These are phyloP conservation scores for Volucella inflata DNA, from an alignment of 2,888 invertebrate genomes.

Conservation along the genomic window DNA sequence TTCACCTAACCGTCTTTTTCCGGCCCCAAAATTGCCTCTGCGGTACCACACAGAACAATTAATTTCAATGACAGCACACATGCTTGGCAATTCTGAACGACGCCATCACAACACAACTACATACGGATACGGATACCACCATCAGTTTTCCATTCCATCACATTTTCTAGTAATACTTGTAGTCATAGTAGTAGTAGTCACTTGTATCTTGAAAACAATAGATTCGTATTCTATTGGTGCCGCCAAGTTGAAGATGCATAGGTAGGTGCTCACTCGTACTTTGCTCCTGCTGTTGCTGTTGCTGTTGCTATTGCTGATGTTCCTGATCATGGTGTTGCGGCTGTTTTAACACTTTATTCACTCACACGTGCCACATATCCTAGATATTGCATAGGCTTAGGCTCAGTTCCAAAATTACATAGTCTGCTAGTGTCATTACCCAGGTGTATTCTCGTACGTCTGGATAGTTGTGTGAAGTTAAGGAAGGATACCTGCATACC, in stretches of 20 bases:
- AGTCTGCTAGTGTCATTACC: constrained; percentile 34
- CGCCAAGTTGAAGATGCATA: constrained; percentile 63
- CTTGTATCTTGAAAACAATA: constrained; percentile 21
- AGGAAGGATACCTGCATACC: constrained; percentile 37
- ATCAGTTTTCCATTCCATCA: too few species aligned
- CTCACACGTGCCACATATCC: constrained; percentile 49
- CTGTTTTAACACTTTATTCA: constrained; percentile 21
- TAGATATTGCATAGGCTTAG: constrained; percentile 35
- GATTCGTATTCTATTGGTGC: constrained; percentile 14
- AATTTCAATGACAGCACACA: constrained; percentile 60
- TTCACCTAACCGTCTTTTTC: constrained; percentile 53
- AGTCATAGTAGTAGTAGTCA: constrained; percentile 23
- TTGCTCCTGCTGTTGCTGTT: constrained; percentile 28
- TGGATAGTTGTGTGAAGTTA: neutral
- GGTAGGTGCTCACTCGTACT: constrained; percentile 15
- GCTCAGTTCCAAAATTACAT: constrained; percentile 53
- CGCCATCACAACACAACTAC: too few species aligned
- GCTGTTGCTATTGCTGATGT: constrained; percentile 14
- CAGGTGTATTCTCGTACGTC: constrained; percentile 38
- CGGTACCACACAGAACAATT: constrained; percentile 57
- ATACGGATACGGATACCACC: too few species aligned
- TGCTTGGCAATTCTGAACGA: neutral
- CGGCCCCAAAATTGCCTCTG: constrained; percentile 50
- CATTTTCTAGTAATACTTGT: neutral
- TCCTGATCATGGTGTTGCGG: constrained; percentile 1